Evolutionary conservation across 2,113 vertebrate species (phyloP).

Genomic region (Poicephalus meyeri): DNA sequence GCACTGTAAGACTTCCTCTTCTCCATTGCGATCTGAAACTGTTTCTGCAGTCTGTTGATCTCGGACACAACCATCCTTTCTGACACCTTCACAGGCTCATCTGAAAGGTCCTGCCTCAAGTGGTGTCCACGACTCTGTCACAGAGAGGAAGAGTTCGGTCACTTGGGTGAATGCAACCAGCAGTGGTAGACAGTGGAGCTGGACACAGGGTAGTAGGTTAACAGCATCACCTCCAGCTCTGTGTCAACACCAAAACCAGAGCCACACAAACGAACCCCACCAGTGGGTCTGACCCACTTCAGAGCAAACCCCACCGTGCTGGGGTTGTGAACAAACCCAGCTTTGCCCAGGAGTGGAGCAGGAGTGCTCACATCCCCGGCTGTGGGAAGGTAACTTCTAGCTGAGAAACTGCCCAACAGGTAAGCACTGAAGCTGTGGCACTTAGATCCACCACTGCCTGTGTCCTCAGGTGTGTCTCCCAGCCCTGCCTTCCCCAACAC

Average conservation of each 20-base stretch:
- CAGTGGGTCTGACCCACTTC: background rate
- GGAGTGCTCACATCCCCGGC: fast-evolving
- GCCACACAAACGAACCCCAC: background rate
- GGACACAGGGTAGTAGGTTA: background rate
- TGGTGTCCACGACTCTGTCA: background rate
- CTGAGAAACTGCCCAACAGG: background rate
- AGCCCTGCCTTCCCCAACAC: background rate
- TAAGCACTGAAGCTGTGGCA: background rate
- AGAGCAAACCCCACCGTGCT: background rate
- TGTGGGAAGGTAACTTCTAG: background rate
- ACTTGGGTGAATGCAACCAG: background rate
- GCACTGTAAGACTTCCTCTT: conserved; percentile 28
- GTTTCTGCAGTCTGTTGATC: conserved; percentile 56
- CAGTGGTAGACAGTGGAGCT: background rate
- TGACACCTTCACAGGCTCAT: background rate
- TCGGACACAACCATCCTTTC: background rate
- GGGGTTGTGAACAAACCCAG: background rate
- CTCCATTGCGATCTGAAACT: conserved; percentile 39
- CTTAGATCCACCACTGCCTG: background rate
- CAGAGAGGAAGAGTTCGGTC: background rate
- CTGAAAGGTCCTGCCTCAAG: fast-evolving
- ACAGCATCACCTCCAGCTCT: background rate
- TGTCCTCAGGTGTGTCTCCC: background rate
- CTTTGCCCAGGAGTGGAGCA: background rate
- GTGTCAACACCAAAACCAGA: background rate